phyloP scores from a whole-genome alignment of 1,140 invertebrate species.

The Solen grandis region DNA sequence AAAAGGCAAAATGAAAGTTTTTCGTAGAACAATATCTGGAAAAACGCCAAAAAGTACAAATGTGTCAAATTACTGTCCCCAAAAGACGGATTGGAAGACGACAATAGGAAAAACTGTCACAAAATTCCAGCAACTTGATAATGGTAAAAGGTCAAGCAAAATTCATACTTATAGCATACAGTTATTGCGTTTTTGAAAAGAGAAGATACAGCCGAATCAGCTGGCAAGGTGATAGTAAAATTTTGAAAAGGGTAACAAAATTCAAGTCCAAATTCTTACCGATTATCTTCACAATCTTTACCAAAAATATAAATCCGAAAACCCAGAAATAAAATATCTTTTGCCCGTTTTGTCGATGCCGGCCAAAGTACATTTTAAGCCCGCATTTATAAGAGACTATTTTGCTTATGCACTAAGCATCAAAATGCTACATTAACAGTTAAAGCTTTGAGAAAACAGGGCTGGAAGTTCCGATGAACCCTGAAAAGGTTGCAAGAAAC shows the following conservation, averaged over 20 bases:
- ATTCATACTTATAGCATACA: not conserved
- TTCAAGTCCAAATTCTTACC: constrained; percentile 5
- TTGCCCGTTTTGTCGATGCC: constrained; percentile 5
- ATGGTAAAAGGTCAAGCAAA: too few species aligned
- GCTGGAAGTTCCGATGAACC: not conserved
- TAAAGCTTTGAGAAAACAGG: constrained; percentile 14
- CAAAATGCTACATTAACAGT: constrained; percentile 23
- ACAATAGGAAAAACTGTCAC: not conserved
- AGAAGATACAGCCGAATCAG: constrained; percentile 46
- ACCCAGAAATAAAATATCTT: constrained; percentile 4
- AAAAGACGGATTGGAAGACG: constrained; percentile 18
- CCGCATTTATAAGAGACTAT: not conserved
- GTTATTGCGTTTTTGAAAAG: constrained; percentile 38
- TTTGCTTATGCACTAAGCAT: constrained; percentile 21
- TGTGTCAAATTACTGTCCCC: not conserved
- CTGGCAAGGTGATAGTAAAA: constrained; percentile 42
- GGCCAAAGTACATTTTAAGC: constrained; percentile 20
- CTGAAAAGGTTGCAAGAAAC: not conserved
- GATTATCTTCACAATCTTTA: constrained; percentile 16
- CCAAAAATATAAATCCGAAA: too few species aligned
- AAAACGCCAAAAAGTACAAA: constrained; percentile 23
- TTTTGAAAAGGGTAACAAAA: not conserved
- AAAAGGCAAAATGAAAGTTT: not conserved
- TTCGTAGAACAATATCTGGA: constrained; percentile 4
- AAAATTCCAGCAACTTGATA: constrained; percentile 9